Evolutionary conservation across 2,797 vertebrate genomes (phyloP), one percentile per base, ranked within the genome.

Genomic region (Botia almorhae): DNA sequence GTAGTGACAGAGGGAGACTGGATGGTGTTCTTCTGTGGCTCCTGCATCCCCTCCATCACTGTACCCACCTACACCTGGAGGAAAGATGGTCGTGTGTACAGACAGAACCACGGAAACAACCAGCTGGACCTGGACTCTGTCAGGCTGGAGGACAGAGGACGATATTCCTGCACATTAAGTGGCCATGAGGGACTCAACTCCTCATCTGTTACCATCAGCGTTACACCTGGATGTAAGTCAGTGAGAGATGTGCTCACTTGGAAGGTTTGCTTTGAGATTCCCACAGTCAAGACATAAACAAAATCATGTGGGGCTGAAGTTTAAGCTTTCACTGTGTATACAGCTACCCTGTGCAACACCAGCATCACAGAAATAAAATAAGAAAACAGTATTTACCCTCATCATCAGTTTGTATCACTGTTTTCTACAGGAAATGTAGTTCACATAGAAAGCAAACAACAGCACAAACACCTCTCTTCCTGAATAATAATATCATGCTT

Each of bases 51-150:
- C 21, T 81, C 82, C 46, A 26, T 81, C 10, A 68, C 21, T 19
- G 46, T 83, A 7, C 78, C 78, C 19, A 74, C 23, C 36, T 84
- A 84, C 23, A 55, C 63, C 55, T 84, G 82, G 82, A 51, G 53
- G 26, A 84, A 74, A 81, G 64, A 84, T 10, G 78, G 78, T 0
- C 23, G 0, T 50, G 19, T 19, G 21, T 51, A 13, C 64, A 74
- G 23, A 12, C 17, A 21, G 0, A 13, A 0, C 1, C 6, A 14
- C 36, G 69, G 63, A 19, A 8, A 48, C 16, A 74, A 81, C 48
- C 2, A 23, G 0, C 56, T 84, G 12, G 13, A 74, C 26, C 23
- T 73, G n/a, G 19, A n/a, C 2, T 7, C 70, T 26, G 64, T 81
- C 16, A 17, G 2, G 29, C 43, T 26, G 63, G 43, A 74, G 33